These are phyloP conservation scores for Semibalanus balanoides DNA, from an alignment of 1,140 invertebrate genomes.

Conservation along the genomic window DNA sequence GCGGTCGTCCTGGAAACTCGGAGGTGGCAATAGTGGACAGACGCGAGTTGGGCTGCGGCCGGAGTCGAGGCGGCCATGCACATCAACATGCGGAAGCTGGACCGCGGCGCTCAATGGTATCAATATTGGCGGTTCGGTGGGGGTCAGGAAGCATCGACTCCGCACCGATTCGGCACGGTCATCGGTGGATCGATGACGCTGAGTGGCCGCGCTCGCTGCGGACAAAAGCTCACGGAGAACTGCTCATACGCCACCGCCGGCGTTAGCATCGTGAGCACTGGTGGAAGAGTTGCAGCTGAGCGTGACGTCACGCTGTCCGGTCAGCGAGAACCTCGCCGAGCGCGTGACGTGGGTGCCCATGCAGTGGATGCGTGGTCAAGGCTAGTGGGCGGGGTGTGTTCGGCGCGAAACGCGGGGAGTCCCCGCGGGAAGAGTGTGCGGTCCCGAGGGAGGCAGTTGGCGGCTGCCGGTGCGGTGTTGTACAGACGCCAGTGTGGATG, in stretches of 20 bases:
- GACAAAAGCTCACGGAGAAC: neutral
- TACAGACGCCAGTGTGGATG: neutral
- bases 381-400: neutral
- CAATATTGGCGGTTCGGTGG: conserved; percentile 9
- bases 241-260: neutral
- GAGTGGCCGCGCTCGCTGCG: conserved; percentile 4
- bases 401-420: too few species aligned
- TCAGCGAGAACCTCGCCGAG: conserved; percentile 8
- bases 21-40: neutral
- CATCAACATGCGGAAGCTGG: conserved; percentile 14
- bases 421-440: too few species aligned
- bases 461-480: neutral
- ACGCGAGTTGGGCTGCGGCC: neutral
- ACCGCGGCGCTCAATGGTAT: conserved; percentile 10
- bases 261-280: conserved; percentile 1
- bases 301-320: neutral
- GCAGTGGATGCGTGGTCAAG: neutral
- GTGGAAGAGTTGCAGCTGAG: conserved; percentile 5
- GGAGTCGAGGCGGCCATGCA: neutral
- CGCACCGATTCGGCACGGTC: neutral
- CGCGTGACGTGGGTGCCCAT: conserved; percentile 7
- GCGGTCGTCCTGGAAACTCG: conserved; percentile 1
- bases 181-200: conserved; percentile 9
- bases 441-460: too few species aligned
- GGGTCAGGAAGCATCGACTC: conserved; percentile 11